A percentile compares a stretch with the other conserved stretches of the same genome.
phyloP scores from a whole-genome alignment of 2,888 invertebrate genomes.

The Trissoscelio sp. region DNA sequence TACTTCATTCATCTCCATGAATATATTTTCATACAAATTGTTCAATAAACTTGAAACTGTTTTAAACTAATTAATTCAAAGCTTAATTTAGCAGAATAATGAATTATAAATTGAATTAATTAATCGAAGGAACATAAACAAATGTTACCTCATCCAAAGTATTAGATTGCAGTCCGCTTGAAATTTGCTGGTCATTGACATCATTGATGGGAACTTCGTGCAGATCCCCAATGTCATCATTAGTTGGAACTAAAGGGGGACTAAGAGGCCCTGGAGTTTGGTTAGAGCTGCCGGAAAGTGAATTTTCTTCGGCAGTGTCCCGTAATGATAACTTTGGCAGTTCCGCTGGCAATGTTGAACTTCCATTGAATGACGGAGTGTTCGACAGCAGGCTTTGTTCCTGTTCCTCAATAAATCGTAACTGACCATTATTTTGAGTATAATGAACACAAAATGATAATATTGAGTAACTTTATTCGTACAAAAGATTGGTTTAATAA shows the following conservation, averaged over 20 bases:
- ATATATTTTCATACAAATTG: no score
- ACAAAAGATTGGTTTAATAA: not conserved
- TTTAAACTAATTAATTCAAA: no score
- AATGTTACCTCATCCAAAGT: conserved; percentile 80
- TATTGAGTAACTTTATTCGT: conserved; percentile 5
- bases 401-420: conserved; percentile 33
- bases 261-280: conserved; percentile 78
- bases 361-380: conserved; percentile 77
- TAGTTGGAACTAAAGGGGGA: conserved; percentile 76
- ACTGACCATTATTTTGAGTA: conserved; percentile 12
- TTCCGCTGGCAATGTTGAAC: conserved; percentile 76
- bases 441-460: not conserved
- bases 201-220: conserved; percentile 82
- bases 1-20: no score
- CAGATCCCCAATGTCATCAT: conserved; percentile 79
- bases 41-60: no score
- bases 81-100: no score
- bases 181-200: conserved; percentile 72
- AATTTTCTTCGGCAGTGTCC: conserved; percentile 79
- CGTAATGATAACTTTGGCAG: conserved; percentile 79
- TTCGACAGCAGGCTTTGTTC: conserved; percentile 40
- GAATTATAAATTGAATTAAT: no score
- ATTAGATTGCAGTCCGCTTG: conserved; percentile 74
- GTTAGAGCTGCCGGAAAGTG: conserved; percentile 78
- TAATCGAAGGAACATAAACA: no score